Base-by-base conservation (phyloP, 2,888 invertebrate species). In the Agonopterix alstromeriana region DNA sequence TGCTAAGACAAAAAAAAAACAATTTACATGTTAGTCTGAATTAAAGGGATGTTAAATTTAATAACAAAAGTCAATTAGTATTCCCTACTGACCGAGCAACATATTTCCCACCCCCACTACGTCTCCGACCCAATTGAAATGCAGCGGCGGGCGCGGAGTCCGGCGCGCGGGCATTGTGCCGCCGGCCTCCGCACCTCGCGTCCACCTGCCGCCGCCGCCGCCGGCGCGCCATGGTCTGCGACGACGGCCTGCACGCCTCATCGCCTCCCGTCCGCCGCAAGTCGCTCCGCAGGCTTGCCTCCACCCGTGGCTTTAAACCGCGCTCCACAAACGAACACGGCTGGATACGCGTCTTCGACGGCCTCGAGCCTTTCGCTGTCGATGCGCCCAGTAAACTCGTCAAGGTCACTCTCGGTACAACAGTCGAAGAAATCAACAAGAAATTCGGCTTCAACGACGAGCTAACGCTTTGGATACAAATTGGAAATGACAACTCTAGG, bases 331-430 rank as follows among this genome's bases (percentile, higher is more conserved):
- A 73, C 61, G 73, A 80, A 36, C 86, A 89, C 56, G 92, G 92
- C 50, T 92, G 92, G 92, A 90, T 92, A 53, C 82, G 92, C 45
- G 89, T 92, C 52, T 91, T 91, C 65, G 91, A 90, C 53, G 92
- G 91, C 50, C 87, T 86, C 35, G 81, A 86, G 56, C 88, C 85
- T 36, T 89, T 82, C 65, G 78, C 82, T 44, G 61, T 79, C 12
- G 82, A 90, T 58, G 86, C 90, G 51, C 90, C 91, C 11, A 90
- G 88, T 61, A 87, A 87, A 63, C 77, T 89, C 48, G 88, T 92
- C 55, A 90, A 91, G 63, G 88, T 92, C 55, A 89, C 90, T 50
- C 81, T 90, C 45, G 90, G 90, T 60, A 85, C 89, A 14, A 90
- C 90, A 43, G 91, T 90, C 10, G 90, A 90, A 52, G 90, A 91